Percentiles rank a stretch among this genome's conserved stretches.
Conservation (phyloP, 2,113 vertebrate genomes). For the Nyctereutes procyonoides region DNA sequence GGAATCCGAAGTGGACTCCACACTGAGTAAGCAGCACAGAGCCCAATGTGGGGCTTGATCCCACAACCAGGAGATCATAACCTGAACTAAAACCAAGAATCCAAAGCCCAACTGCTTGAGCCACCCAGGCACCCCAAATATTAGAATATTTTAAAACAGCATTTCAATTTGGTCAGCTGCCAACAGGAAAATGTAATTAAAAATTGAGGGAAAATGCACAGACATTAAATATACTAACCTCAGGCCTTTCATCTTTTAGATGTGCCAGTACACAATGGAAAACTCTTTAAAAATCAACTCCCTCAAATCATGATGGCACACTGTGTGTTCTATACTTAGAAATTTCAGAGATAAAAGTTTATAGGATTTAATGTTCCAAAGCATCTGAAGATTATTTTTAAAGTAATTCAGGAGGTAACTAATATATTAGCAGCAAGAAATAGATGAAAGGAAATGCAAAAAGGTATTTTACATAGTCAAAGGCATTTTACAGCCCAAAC, state of each 20-base stretch:
- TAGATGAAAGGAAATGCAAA: not conserved
- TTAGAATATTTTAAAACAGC: not conserved
- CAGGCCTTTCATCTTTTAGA: slow-evolving; percentile 44
- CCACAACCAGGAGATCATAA: not conserved
- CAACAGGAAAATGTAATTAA: slow-evolving; percentile 50
- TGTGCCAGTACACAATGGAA: slow-evolving; percentile 31
- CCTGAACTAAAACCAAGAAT: not conserved
- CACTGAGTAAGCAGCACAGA: not conserved
- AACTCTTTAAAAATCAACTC: slow-evolving; percentile 42
- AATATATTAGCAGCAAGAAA: not conserved
- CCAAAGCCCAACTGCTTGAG: not conserved
- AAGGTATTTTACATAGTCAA: not conserved
- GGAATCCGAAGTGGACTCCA: not conserved
- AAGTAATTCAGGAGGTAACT: slow-evolving; percentile 24
- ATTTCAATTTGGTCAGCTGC: slow-evolving; percentile 51
- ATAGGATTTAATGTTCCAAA: slow-evolving; percentile 35
- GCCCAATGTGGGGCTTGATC: not conserved
- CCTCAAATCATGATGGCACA: slow-evolving; percentile 26
- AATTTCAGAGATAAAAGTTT: slow-evolving; percentile 37
- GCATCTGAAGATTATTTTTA: slow-evolving; percentile 31
- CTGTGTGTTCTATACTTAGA: slow-evolving; percentile 37
- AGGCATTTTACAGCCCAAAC: not conserved
- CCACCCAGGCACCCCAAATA: not conserved
- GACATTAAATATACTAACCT: slow-evolving; percentile 49
- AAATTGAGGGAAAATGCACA: slow-evolving; percentile 46